Evolutionary conservation across 2,113 vertebrate genomes (phyloP).

Genomic region (Corythoichthys intestinalis): DNA sequence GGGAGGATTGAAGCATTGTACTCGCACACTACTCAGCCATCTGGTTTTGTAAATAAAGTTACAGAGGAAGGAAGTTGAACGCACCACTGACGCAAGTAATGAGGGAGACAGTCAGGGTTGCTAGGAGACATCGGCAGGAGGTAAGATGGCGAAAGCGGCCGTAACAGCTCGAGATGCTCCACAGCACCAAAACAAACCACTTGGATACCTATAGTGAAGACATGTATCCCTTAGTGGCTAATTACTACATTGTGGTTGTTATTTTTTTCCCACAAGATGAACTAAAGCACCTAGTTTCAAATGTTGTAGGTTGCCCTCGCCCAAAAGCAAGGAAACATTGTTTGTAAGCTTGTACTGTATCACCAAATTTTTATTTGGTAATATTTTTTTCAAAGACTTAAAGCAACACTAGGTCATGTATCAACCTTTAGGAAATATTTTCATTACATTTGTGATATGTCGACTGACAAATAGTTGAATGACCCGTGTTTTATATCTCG

Average conservation of each 20-base stretch:
- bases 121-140: slow-evolving; percentile 59
- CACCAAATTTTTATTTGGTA: too few relatives aligned
- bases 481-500: too few relatives aligned
- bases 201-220: background rate
- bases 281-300: too few relatives aligned
- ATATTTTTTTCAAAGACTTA: too few relatives aligned
- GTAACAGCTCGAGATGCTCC: slow-evolving; percentile 38
- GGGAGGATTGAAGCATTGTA: background rate
- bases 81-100: slow-evolving; percentile 49
- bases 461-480: too few relatives aligned
- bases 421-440: too few relatives aligned
- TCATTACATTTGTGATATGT: too few relatives aligned
- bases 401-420: too few relatives aligned
- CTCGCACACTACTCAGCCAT: slow-evolving; percentile 28
- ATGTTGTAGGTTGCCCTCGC: too few relatives aligned
- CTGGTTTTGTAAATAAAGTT: slow-evolving; percentile 67
- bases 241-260: background rate
- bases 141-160: slow-evolving; percentile 45
- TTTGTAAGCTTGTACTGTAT: too few relatives aligned
- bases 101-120: slow-evolving; percentile 61
- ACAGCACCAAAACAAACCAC: slow-evolving; percentile 17
- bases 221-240: background rate
- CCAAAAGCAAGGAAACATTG: too few relatives aligned
- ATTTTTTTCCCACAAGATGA: background rate
- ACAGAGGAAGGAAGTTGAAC: slow-evolving; percentile 57